Base-by-base conservation (phyloP, 2,113 vertebrate genomes). In the Edolisoma coerulescens region DNA sequence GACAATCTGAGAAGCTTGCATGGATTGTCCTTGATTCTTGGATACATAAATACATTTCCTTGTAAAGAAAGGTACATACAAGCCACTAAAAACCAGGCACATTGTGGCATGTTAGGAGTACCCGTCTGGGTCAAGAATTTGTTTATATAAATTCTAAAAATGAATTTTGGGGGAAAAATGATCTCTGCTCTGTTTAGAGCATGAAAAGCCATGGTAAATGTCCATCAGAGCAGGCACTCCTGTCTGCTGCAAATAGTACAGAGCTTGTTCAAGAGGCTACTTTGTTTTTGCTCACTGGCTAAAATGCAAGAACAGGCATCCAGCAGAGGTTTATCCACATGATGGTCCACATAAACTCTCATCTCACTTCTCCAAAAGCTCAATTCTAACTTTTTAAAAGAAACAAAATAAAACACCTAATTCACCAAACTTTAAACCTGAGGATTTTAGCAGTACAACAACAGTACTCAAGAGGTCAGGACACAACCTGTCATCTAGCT, bases 81-180 rank as follows among this genome's bases (percentile, higher is more conserved):
- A 88, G 56, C 47, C 60, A 47, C 87, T 88, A 80, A 75, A 75
- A 57, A 6, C 24, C 68, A 93, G 87, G 82, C 53, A 63, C 65
- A 69, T 1, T 69, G 87, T 69, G 79, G 79, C 76, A 60, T 2
- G 32, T 10, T 54, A 75, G 47, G 64, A 85, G 22, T 12, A 22
- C 41, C 75, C 84, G 78, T 37, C 75, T 56, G 69, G 20, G 82
- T 74, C 68, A 94, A 74, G 71, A 93, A 86, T 80, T 93, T 92
- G 67, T 92, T 96, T 93, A 81, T 59, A 81, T 44, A 75, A 94
- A 90, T 78, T 79, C 79, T 88, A 90, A 92, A 96, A 90, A 81
- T 63, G 32, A 86, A 81, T 93, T 81, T 77, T 77, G 13, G 17
- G 64, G 64, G 27, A 3, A n/a, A 80, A 94, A 68, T 35, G 3